Conservation (phyloP, 2,888 invertebrate genomes). For the Watsonalla binaria region DNA sequence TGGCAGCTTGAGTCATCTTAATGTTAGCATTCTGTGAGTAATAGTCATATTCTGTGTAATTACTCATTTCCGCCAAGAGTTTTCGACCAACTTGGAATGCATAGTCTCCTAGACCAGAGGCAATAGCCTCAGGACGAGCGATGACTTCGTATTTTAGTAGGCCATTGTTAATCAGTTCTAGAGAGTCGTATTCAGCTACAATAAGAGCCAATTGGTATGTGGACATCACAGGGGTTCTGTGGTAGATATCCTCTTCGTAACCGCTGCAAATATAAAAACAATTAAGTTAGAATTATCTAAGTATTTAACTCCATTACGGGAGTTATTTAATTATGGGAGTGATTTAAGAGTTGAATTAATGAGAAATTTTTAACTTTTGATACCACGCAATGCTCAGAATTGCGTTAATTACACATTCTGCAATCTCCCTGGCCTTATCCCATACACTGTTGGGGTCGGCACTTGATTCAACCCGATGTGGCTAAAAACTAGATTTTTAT, state of each 20-base stretch:
- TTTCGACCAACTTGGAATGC: constrained; percentile 59
- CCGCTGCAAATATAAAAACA: constrained; percentile 28
- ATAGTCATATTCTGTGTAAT: constrained; percentile 75
- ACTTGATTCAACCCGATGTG: too few species aligned
- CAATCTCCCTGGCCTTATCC: too few species aligned
- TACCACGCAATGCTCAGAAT: too few species aligned
- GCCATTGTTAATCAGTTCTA: constrained; percentile 9
- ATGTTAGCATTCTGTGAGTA: constrained; percentile 62
- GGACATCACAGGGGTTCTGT: constrained; percentile 74
- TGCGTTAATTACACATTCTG: too few species aligned
- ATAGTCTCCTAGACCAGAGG: constrained; percentile 50
- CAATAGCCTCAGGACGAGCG: constrained; percentile 62
- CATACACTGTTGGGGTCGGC: too few species aligned
- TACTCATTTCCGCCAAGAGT: constrained; percentile 69
- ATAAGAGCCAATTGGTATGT: constrained; percentile 85
- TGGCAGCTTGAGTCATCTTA: constrained; percentile 85
- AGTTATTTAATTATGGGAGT: too few species aligned
- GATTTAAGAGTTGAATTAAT: too few species aligned
- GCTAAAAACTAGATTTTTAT: too few species aligned
- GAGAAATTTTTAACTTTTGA: too few species aligned
- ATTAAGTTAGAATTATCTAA: too few species aligned
- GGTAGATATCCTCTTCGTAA: constrained; percentile 46
- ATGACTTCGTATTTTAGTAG: constrained; percentile 56
- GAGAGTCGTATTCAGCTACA: constrained; percentile 78
- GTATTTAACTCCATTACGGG: too few species aligned